phyloP scores from a whole-genome alignment of 2,888 invertebrate genomes.

The Pristionchus entomophagus region DNA sequence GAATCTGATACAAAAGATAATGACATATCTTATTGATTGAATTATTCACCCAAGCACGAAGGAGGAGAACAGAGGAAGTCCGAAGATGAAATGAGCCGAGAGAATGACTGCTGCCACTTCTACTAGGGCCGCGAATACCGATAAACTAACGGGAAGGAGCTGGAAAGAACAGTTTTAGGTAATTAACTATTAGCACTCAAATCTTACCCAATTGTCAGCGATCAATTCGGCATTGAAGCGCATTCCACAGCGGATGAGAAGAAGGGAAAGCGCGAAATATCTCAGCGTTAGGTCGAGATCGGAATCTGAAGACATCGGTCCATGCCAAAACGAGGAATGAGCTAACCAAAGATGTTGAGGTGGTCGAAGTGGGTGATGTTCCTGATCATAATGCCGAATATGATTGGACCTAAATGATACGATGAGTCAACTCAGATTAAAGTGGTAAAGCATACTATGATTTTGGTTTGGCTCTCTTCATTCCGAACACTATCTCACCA shows the following conservation, averaged over 20 bases:
- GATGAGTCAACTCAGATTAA: neutral
- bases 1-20: neutral
- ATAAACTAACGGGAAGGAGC: slow-evolving; percentile 38
- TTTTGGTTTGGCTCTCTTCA: too few species aligned
- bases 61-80: slow-evolving; percentile 20
- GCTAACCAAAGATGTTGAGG: slow-evolving; percentile 17
- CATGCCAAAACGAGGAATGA: too few species aligned
- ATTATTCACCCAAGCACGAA: slow-evolving; percentile 32
- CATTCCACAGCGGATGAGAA: slow-evolving; percentile 48
- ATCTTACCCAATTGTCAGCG: slow-evolving; percentile 40
- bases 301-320: too few species aligned
- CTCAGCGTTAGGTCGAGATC: slow-evolving; percentile 40
- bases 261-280: neutral
- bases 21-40: too few species aligned
- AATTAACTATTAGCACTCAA: neutral
- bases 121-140: slow-evolving; percentile 24
- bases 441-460: neutral
- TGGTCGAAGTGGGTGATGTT: slow-evolving; percentile 41
- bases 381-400: slow-evolving; percentile 41
- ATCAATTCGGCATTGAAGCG: slow-evolving; percentile 42
- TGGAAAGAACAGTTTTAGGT: neutral
- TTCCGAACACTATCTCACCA: too few species aligned
- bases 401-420: slow-evolving; percentile 26
- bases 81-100: slow-evolving; percentile 43
- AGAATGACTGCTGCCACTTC: slow-evolving; percentile 44